These are phyloP conservation scores for Etheostoma perlongum DNA, from an alignment of 2,797 vertebrate species.

Conservation along the genomic window DNA sequence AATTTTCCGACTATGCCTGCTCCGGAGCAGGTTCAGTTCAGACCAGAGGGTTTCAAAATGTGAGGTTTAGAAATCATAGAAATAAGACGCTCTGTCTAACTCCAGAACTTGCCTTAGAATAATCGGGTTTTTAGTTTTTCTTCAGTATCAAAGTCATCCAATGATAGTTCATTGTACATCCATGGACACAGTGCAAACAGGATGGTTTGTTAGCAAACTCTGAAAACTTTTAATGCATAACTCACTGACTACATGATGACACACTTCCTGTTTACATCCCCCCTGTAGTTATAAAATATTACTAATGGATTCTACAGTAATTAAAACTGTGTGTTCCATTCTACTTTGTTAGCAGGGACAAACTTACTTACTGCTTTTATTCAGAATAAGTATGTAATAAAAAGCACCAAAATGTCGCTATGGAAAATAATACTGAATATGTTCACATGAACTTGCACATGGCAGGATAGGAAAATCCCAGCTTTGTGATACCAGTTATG, in stretches of 20 bases:
- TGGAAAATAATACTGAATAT: not conserved
- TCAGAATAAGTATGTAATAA: not conserved
- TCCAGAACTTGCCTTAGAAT: not conserved
- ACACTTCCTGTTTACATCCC: not conserved
- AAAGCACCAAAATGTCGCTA: constrained; percentile 3
- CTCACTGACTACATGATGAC: not conserved
- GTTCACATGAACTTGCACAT: not conserved
- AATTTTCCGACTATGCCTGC: not conserved
- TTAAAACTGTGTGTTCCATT: not conserved
- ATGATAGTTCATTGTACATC: not conserved
- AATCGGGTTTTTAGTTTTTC: not conserved
- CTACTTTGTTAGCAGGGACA: not conserved
- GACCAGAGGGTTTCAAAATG: not conserved
- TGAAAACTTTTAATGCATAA: not conserved
- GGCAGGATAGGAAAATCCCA: not conserved
- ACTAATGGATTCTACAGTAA: not conserved
- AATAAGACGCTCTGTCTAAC: not conserved
- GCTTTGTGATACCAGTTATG: not conserved
- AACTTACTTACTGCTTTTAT: not conserved
- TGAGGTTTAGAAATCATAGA: not conserved
- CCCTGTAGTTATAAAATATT: not conserved
- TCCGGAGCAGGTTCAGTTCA: not conserved
- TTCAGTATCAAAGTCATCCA: not conserved
- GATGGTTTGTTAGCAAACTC: not conserved
- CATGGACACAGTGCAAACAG: not conserved